Percentiles rank a stretch among this genome's conserved stretches.
These are phyloP conservation scores for Volucella bombylans DNA, from an alignment of 2,888 invertebrate species.

Conservation along the genomic window DNA sequence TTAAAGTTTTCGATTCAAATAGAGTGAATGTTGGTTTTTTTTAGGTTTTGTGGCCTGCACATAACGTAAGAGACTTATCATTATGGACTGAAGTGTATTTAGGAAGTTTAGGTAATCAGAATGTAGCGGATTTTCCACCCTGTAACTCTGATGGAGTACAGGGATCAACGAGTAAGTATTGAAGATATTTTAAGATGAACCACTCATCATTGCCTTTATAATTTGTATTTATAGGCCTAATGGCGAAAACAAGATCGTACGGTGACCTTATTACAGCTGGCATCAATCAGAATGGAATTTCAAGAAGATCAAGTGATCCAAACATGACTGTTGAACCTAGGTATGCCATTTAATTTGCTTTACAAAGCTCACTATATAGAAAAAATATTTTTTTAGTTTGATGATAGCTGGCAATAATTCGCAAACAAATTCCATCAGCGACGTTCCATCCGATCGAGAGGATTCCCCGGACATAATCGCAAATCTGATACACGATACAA, in stretches of 20 bases:
- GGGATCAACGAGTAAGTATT: slow-evolving; percentile 77
- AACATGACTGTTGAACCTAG: slow-evolving; percentile 89
- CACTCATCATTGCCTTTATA: neutral
- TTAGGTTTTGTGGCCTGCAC: slow-evolving; percentile 93
- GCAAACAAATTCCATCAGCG: slow-evolving; percentile 80
- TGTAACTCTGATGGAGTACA: slow-evolving; percentile 78
- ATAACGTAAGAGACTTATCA: slow-evolving; percentile 90
- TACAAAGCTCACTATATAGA: slow-evolving; percentile 24
- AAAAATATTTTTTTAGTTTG: slow-evolving; percentile 75
- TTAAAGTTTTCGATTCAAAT: no score
- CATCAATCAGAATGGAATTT: slow-evolving; percentile 83
- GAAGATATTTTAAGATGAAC: neutral
- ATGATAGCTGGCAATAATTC: slow-evolving; percentile 78
- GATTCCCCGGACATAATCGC: slow-evolving; percentile 78
- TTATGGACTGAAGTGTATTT: slow-evolving; percentile 94
- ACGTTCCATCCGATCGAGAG: slow-evolving; percentile 79
- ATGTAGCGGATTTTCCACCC: slow-evolving; percentile 81
- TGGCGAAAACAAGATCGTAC: slow-evolving; percentile 93
- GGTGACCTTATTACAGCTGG: slow-evolving; percentile 90
- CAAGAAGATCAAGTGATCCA: slow-evolving; percentile 92
- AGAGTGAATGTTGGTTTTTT: neutral
- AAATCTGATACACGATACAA: slow-evolving; percentile 78
- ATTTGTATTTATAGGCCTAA: slow-evolving; percentile 82
- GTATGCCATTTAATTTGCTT: slow-evolving; percentile 82
- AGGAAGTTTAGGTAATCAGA: slow-evolving; percentile 84